A percentile compares a stretch with the other conserved stretches of the same genome.
phyloP scores from a whole-genome alignment of 2,113 vertebrate genomes.

The Xiphophorus hellerii region DNA sequence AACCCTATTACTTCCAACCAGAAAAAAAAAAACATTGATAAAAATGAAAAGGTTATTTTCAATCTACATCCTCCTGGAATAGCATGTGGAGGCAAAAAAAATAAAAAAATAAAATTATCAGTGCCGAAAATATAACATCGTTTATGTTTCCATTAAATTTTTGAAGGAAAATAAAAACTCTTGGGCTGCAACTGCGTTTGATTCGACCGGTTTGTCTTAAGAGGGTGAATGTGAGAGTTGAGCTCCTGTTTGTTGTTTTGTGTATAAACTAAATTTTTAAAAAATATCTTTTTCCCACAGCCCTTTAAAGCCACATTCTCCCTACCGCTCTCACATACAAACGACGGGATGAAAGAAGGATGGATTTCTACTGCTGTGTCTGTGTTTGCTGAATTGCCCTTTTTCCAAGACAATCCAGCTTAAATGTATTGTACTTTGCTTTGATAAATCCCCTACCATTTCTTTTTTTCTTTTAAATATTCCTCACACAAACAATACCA shows the following conservation, averaged over 20 bases:
- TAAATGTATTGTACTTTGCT: constrained; percentile 56
- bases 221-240: constrained; percentile 6
- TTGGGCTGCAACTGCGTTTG: neutral
- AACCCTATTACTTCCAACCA: no score
- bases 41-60: no score
- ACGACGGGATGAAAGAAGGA: constrained; percentile 57
- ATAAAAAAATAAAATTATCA: no score
- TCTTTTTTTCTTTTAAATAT: constrained; percentile 25
- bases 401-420: constrained; percentile 68
- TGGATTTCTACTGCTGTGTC: constrained; percentile 59
- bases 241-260: constrained; percentile 1
- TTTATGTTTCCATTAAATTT: neutral
- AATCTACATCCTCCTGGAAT: neutral
- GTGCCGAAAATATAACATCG: neutral
- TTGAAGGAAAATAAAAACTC: neutral
- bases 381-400: constrained; percentile 61
- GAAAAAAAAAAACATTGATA: no score
- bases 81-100: no score
- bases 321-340: constrained; percentile 65
- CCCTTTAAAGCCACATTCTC: constrained; percentile 28
- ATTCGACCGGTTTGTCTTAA: neutral
- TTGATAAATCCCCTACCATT: constrained; percentile 33
- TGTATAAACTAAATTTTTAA: constrained; percentile 8
- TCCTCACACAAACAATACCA: constrained; percentile 39
- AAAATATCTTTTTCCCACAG: constrained; percentile 12